phyloP scores from a whole-genome alignment of 2,113 vertebrate species.

The Thymallus thymallus region DNA sequence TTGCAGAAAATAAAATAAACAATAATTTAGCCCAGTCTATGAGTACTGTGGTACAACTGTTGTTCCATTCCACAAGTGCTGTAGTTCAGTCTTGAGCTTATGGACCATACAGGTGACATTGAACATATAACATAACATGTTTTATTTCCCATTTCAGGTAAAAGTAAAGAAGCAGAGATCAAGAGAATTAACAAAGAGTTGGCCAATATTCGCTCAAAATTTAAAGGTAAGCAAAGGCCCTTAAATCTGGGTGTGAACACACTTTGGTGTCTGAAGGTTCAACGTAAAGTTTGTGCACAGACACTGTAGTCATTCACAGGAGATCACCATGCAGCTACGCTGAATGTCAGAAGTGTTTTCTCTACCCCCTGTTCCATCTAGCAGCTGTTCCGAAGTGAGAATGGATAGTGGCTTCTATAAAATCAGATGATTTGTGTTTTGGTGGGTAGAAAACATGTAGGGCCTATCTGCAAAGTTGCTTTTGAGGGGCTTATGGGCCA shows the following conservation, averaged over 20 bases:
- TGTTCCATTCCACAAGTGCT: too few species aligned
- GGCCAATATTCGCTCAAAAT: constrained; percentile 93
- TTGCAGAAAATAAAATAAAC: too few species aligned
- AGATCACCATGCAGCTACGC: neutral
- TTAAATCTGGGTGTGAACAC: too few species aligned
- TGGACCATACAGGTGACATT: too few species aligned
- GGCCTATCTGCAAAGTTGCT: too few species aligned
- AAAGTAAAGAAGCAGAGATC: constrained; percentile 93
- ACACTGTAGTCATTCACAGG: neutral
- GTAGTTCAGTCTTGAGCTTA: too few species aligned
- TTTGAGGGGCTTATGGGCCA: too few species aligned
- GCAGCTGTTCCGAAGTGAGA: neutral
- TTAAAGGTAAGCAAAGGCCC: constrained; percentile 70
- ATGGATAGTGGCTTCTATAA: neutral
- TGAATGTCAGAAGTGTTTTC: neutral
- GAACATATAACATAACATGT: too few species aligned
- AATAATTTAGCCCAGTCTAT: too few species aligned
- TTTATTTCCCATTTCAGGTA: constrained; percentile 69
- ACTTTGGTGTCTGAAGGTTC: neutral
- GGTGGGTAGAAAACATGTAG: too few species aligned
- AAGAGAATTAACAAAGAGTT: constrained; percentile 93
- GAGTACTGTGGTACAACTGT: too few species aligned
- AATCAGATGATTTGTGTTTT: neutral
- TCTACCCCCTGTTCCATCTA: neutral
- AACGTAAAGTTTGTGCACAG: neutral